Base-by-base conservation (phyloP, 2,113 vertebrate genomes). In the Poecile atricapillus region DNA sequence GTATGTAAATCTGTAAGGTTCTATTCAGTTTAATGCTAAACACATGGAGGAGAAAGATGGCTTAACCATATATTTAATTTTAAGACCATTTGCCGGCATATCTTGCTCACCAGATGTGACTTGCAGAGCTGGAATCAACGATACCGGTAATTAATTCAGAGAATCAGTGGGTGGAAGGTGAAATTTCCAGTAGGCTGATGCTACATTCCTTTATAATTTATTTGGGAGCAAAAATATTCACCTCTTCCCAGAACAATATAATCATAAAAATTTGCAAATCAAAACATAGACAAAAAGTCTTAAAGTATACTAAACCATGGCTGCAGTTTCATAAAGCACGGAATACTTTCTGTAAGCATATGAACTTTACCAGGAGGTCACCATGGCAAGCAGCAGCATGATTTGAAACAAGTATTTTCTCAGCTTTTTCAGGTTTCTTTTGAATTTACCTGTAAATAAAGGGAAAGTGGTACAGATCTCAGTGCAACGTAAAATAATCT, bases 1-100 rank as follows among this genome's bases (percentile, higher is more conserved):
- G 6, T 10, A 2, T 41, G 21, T 37, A 63, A 74, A 89, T 37
- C 28, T 0, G 0, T 15, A 62, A n/a, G 15, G 18, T 5, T 73
- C 39, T 44, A 2, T 35, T 58, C 14, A 73, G 28, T 11, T 15
- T 31, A 68, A 60, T 10, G 25, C 10, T 47, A 35, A 71, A 76
- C 93, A 30, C 7, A 9, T 12, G 3, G 43, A 78, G 21, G 15
- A 82, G 27, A 89, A 91, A 75, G n/a, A 37, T 3, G 18, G 9
- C 11, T 93, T 69, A 71, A 62, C 21, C 2, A 14, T 27, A 15
- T 50, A 56, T 62, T 73, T 82, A 49, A 46, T 78, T 75, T 83
- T 64, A 79, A 68, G 21, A 89, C 53, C 22, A 64, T 60, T 59
- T 78, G 13, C 24, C 75, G 65, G 25, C 49, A 41, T 64, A 21